Conservation (phyloP, 2,888 invertebrate species). For the Apamea monoglypha region DNA sequence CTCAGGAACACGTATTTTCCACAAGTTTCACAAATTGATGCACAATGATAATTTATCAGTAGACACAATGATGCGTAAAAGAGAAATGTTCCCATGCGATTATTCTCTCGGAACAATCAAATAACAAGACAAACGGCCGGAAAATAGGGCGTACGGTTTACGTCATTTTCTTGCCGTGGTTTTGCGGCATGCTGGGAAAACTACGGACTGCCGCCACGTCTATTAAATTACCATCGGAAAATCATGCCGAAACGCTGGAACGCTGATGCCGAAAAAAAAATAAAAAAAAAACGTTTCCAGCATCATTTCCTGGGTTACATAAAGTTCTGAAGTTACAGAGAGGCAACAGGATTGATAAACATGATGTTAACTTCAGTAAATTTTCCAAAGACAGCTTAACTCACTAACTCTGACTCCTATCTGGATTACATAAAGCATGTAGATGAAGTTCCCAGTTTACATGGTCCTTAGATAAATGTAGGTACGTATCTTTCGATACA, state of each 20-base stretch:
- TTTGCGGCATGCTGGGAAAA: constrained; percentile 40
- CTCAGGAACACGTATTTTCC: background rate
- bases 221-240: background rate
- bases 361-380: background rate
- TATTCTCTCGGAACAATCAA: constrained; percentile 60
- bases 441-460: constrained; percentile 26
- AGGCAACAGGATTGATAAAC: background rate
- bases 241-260: background rate
- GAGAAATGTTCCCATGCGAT: constrained; percentile 58
- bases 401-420: background rate
- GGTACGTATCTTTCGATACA: constrained; percentile 19
- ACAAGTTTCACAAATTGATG: constrained; percentile 3
- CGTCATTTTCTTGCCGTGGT: constrained; percentile 70
- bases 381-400: background rate
- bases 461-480: background rate
- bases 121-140: constrained; percentile 65
- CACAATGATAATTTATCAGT: constrained; percentile 27
- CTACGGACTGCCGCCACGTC: constrained; percentile 34
- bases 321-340: background rate
- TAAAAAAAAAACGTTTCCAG: background rate
- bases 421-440: background rate
- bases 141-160: constrained; percentile 73
- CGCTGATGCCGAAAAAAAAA: background rate
- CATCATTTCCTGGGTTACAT: background rate
- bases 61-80: constrained; percentile 36